Evolutionary conservation across 1,140 invertebrate genomes (phyloP).

Genomic region (Araneus ventricosus): DNA sequence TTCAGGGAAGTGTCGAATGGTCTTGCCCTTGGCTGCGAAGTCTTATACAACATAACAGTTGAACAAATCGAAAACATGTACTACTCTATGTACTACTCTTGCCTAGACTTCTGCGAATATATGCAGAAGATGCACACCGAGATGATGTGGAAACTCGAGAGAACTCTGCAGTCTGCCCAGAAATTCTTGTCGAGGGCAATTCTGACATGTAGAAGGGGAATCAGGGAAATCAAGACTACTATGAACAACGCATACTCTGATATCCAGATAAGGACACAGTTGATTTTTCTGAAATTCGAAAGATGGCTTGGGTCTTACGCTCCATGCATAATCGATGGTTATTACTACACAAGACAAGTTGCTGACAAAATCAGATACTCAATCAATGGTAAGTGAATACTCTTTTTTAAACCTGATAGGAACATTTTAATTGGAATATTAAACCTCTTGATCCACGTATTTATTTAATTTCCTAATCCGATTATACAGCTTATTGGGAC

Average conservation of each 20-base stretch:
- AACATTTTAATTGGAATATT: too few relatives aligned
- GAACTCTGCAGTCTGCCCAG: not conserved
- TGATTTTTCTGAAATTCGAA: conserved; percentile 34
- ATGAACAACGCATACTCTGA: not conserved
- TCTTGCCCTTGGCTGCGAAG: conserved; percentile 32
- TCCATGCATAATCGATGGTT: conserved; percentile 65
- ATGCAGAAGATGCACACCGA: not conserved
- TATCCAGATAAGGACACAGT: not conserved
- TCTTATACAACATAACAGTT: conserved; percentile 40
- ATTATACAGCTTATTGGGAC: too few relatives aligned
- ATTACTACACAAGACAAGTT: conserved; percentile 58
- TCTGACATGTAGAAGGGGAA: not conserved
- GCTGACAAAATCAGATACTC: conserved; percentile 50
- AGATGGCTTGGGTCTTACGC: conserved; percentile 50
- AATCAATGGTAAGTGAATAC: conserved; percentile 34
- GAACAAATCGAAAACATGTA: conserved; percentile 47
- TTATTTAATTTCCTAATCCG: too few relatives aligned
- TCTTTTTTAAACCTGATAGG: not conserved
- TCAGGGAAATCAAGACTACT: not conserved
- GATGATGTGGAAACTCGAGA: not conserved
- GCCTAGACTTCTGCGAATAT: conserved; percentile 18
- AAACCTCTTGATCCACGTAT: too few relatives aligned
- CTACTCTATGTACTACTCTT: conserved; percentile 24
- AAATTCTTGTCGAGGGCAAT: not conserved
- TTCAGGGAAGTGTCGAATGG: conserved; percentile 27